phyloP scores from a whole-genome alignment of 2,113 vertebrate species.

The Alligator sinensis region DNA sequence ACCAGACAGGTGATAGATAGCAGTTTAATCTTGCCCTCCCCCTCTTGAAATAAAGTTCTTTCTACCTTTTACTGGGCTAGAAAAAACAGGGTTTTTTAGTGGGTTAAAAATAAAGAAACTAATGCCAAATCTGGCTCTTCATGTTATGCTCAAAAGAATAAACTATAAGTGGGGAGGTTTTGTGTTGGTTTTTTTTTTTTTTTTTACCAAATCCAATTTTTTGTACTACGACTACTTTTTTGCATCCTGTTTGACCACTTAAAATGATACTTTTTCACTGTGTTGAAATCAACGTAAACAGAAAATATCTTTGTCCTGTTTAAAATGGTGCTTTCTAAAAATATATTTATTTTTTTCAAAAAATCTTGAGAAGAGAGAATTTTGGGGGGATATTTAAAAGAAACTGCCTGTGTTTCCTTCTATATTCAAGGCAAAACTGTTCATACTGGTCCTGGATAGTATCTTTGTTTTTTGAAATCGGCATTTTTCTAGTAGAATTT shows the following conservation, averaged over 20 bases:
- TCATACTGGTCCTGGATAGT: background rate
- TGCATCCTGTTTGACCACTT: constrained; percentile 25
- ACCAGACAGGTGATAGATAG: constrained; percentile 14
- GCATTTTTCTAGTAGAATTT: background rate
- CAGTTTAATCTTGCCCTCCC: constrained; percentile 17
- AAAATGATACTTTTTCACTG: constrained; percentile 14
- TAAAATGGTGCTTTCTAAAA: too few relatives aligned
- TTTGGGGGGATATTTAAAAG: too few relatives aligned
- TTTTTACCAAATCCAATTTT: background rate
- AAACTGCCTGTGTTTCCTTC: background rate
- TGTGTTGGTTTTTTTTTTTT: background rate
- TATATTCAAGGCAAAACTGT: background rate
- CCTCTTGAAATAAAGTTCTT: constrained; percentile 50
- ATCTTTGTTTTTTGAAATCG: background rate
- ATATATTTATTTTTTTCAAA: too few relatives aligned
- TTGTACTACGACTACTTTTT: background rate
- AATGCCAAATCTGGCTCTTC: constrained; percentile 1
- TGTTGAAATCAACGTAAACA: too few relatives aligned
- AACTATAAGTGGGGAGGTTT: background rate
- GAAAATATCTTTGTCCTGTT: too few relatives aligned
- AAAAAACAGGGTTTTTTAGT: background rate
- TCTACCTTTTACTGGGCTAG: background rate
- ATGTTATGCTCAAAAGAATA: background rate
- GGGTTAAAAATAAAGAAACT: constrained; percentile 27
- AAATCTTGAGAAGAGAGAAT: too few relatives aligned